Conservation (phyloP, 2,113 vertebrate species). For the Onychorhynchus coronatus region DNA sequence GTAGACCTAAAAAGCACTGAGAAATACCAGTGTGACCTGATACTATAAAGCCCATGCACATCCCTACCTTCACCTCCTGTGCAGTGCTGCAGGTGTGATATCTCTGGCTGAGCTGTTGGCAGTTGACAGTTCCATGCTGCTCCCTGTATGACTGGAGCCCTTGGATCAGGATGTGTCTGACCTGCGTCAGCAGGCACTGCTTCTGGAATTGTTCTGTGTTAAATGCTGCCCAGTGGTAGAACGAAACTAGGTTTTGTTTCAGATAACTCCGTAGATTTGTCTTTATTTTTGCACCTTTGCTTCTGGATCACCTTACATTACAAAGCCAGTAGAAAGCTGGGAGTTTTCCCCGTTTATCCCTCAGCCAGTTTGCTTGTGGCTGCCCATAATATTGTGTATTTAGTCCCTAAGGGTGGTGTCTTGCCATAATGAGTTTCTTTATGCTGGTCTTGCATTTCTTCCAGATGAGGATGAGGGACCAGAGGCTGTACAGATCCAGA, state of each 20-base stretch:
- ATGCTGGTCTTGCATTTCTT: neutral
- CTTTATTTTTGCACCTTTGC: neutral
- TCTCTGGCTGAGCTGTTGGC: neutral
- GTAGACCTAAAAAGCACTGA: neutral
- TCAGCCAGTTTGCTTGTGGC: neutral
- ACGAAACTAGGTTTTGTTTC: neutral
- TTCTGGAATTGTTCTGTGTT: neutral
- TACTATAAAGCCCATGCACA: accelerated
- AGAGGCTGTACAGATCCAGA: conserved; percentile 75
- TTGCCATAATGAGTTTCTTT: accelerated
- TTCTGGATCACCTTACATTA: neutral
- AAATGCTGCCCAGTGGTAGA: neutral
- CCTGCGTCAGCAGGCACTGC: accelerated
- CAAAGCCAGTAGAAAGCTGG: neutral
- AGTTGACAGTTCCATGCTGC: neutral
- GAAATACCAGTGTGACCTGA: accelerated
- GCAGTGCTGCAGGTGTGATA: neutral
- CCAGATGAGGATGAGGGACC: conserved; percentile 59
- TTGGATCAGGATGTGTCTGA: neutral
- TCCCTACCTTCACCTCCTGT: neutral
- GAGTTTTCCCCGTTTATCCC: neutral
- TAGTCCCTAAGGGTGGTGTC: neutral
- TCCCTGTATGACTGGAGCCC: neutral
- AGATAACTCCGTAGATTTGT: neutral
- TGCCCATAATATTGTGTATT: accelerated